Evolutionary conservation across 2,113 vertebrate genomes (phyloP).

Genomic region (Pomatostomus ruficeps): DNA sequence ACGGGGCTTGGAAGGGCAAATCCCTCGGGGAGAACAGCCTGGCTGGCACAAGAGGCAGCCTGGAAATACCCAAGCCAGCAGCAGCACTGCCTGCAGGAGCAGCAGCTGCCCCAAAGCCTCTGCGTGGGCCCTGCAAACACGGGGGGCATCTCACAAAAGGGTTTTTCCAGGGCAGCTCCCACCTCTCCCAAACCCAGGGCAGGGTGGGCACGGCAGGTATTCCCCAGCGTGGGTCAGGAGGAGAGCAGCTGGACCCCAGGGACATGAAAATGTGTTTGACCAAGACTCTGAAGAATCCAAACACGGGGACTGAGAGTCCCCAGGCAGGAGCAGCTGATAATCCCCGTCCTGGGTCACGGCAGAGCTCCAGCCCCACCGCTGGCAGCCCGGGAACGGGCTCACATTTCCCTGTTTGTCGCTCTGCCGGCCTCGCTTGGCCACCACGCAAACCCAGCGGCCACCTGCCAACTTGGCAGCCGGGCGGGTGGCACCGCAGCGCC

Average conservation of each 20-base stretch:
- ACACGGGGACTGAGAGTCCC: not conserved
- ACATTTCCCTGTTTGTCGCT: not conserved
- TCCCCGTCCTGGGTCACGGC: not conserved
- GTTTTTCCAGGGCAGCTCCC: not conserved
- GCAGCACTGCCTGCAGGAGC: not conserved
- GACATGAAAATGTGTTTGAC: not conserved
- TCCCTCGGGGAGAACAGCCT: not conserved
- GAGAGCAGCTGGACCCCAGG: not conserved
- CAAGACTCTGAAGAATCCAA: not conserved
- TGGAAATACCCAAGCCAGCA: not conserved
- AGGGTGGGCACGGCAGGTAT: not conserved
- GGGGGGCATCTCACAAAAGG: not conserved
- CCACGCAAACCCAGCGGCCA: not conserved
- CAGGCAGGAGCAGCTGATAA: not conserved
- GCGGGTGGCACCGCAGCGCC: not conserved
- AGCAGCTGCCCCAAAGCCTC: not conserved
- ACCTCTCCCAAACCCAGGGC: not conserved
- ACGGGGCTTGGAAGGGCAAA: not conserved
- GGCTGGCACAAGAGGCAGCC: slow-evolving; percentile 9
- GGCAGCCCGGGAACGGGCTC: not conserved
- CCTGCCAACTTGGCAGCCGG: not conserved
- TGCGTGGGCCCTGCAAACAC: not conserved
- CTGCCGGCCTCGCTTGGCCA: not conserved
- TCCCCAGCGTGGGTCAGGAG: not conserved
- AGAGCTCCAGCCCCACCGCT: not conserved